These are phyloP conservation scores for Anthrax anthrax DNA, from an alignment of 2,888 invertebrate species.

Conservation along the genomic window DNA sequence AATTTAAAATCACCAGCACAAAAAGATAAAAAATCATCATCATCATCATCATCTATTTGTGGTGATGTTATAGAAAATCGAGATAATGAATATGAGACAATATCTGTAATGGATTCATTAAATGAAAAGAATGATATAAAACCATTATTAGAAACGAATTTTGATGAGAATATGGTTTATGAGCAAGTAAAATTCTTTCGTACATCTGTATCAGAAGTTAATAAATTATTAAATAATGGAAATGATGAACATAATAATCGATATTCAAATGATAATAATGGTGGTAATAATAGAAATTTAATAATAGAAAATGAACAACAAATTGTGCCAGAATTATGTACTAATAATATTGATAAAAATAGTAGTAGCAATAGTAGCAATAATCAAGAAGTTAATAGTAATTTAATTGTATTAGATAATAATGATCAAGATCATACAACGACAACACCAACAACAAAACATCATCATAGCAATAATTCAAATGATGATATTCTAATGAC, in stretches of 20 bases:
- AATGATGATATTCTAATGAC: conserved; percentile 17
- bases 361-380: neutral
- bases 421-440: conserved; percentile 3
- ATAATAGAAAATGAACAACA: conserved; percentile 1
- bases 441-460: conserved; percentile 3
- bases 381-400: conserved; percentile 14
- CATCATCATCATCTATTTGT: neutral
- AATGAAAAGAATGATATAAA: conserved; percentile 9
- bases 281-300: neutral
- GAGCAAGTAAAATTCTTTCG: conserved; percentile 64
- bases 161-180: conserved; percentile 45
- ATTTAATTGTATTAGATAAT: conserved; percentile 13
- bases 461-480: conserved; percentile 14
- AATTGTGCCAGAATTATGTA: conserved; percentile 8
- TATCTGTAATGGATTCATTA: conserved; percentile 1
- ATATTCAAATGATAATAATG: neutral
- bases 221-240: conserved; percentile 38
- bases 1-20: conserved; percentile 42
- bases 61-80: neutral
- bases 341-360: neutral
- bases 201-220: conserved; percentile 59
- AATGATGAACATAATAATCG: conserved; percentile 6
- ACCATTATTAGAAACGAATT: conserved; percentile 42
- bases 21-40: conserved; percentile 23
- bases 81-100: conserved; percentile 23